Base-by-base conservation (phyloP, 2,888 invertebrate species). In the Hedya salicella region DNA sequence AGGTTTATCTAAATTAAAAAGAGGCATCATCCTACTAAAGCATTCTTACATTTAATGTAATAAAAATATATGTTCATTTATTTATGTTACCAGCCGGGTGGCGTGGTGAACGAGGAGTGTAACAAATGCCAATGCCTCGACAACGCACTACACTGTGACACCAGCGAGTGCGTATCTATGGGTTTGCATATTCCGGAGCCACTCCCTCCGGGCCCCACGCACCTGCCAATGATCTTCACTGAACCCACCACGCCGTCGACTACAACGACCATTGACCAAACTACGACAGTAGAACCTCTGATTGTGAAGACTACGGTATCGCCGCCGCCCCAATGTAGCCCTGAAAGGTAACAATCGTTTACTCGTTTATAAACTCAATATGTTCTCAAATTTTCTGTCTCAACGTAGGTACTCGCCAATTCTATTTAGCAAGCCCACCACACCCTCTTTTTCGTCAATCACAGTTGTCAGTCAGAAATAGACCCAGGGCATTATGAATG, bases 101-200 rank as follows among this genome's bases (percentile, higher is more conserved):
- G 94, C 59, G 93, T 95, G 0, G 82, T 94, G 2, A 75, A 85
- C 13, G 94, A 94, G 0, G 94, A 94, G 0, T 96, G 96, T 77
- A 93, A 94, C 75, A 92, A 94, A 13, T 98, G 97, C 77, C 97
- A 97, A 74, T 98, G 98, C 75, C 89, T 96, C 6, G 94, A 96
- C 77, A 97, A 97, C 85, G 93, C 93, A 19, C 94, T 95, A 67
- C 93, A 94, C 50, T 97, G 97, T 78, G 95, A 95, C 78, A 84
- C 92, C 30, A 89, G 79, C 17, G 82, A 85, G 1, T 95, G 95
- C 71, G 73, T 82, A 6, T 69, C 75, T n/a, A 69, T 80, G n/a
- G 42, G 59, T 4, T 69, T 75, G 1, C 77, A n/a, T n/a, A n/a
- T 79, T 0, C 17, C 59, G 0, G 62, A 69, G 0, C 82, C 81